Conservation (phyloP, 35 echinoderm and acorn worm genomes). For the Ptychodera flava region DNA sequence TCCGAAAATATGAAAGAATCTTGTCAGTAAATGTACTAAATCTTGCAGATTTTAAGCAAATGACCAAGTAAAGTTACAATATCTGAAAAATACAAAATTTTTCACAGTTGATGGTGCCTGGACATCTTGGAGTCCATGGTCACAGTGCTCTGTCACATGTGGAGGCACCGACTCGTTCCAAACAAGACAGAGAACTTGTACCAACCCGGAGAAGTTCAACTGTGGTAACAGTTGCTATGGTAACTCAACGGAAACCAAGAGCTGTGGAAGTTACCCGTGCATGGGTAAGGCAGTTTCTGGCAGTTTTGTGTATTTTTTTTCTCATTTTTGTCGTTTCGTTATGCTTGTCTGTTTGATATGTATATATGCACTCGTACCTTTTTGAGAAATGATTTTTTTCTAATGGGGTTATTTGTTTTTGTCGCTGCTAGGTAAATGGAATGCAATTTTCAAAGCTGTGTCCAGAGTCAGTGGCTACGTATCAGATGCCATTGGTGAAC, state of each 20-base stretch:
- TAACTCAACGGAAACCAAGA: background rate
- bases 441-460: background rate
- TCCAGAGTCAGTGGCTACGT: background rate
- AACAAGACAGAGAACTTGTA: background rate
- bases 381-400: too few species aligned
- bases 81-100: too few species aligned
- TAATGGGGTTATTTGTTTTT: too few species aligned
- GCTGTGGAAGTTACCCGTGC: background rate
- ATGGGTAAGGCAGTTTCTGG: background rate
- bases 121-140: constrained; percentile 54
- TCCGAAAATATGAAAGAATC: too few species aligned
- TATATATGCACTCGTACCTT: too few species aligned
- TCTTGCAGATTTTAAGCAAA: too few species aligned
- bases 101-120: constrained; percentile 65
- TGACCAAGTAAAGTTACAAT: too few species aligned
- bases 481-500: background rate
- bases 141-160: constrained; percentile 45
- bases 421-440: background rate
- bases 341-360: too few species aligned
- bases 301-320: too few species aligned
- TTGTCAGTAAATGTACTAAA: too few species aligned
- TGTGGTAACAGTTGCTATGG: background rate
- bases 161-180: background rate
- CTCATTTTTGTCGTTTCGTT: too few species aligned
- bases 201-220: background rate